phyloP scores from a whole-genome alignment of 2,113 vertebrate genomes.

The Agapornis roseicollis region DNA sequence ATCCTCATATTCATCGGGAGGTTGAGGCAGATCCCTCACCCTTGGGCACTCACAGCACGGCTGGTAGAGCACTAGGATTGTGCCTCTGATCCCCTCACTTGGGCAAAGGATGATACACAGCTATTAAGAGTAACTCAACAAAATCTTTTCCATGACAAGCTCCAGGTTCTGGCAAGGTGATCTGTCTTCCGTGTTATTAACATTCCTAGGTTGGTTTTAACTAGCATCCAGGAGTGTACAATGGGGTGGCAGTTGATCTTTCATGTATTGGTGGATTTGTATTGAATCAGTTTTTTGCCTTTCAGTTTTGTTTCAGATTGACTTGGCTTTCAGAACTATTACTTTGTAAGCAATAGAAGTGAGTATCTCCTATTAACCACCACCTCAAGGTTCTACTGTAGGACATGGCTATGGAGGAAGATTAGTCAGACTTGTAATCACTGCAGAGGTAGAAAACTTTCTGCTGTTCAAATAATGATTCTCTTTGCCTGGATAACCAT shows the following conservation, averaged over 20 bases:
- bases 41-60: neutral
- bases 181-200: constrained; percentile 2
- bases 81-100: neutral
- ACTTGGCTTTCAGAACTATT: neutral
- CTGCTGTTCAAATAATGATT: neutral
- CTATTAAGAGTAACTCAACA: neutral
- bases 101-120: neutral
- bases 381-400: neutral
- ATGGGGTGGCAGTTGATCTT: neutral
- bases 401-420: neutral
- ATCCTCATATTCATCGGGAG: neutral
- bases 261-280: neutral
- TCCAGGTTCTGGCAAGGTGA: constrained; percentile 15
- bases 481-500: neutral
- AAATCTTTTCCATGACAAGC: neutral
- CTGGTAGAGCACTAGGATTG: neutral
- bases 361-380: neutral
- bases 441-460: neutral
- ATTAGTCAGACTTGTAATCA: neutral
- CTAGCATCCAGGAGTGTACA: neutral
- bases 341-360: neutral
- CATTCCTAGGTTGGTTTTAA: neutral
- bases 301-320: neutral
- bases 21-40: neutral
- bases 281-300: neutral